Evolutionary conservation across 2,113 vertebrate species (phyloP).

Genomic region (Carassius gibelio): DNA sequence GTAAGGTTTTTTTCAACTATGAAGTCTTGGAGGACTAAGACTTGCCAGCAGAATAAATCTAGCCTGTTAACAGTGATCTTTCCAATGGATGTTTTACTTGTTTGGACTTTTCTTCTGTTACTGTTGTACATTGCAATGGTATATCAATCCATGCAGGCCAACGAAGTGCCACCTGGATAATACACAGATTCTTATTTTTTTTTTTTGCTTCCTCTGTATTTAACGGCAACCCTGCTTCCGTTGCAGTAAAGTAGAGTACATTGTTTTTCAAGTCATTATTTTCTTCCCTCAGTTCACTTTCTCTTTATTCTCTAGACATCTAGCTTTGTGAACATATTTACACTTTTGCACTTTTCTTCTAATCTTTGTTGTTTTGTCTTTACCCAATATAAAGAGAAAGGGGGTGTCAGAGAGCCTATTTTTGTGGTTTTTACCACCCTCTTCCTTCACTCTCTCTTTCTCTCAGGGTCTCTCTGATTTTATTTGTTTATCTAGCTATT

Average conservation of each 20-base stretch:
- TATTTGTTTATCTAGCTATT: conserved; percentile 41
- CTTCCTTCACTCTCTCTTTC: conserved; percentile 46
- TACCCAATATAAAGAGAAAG: neutral
- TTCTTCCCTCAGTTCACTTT: neutral
- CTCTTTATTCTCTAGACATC: neutral
- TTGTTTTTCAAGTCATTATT: neutral
- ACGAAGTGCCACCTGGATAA: neutral
- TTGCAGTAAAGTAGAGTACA: conserved; percentile 38
- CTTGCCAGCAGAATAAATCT: conserved; percentile 7
- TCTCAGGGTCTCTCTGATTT: conserved; percentile 33
- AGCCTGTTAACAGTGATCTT: neutral
- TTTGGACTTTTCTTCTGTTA: neutral
- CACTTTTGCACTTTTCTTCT: conserved; percentile 5
- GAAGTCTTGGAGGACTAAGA: neutral
- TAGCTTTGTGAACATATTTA: neutral
- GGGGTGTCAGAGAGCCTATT: conserved; percentile 44
- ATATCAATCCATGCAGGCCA: neutral
- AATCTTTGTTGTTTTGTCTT: conserved; percentile 38
- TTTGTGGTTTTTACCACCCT: conserved; percentile 63
- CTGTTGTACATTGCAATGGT: neutral
- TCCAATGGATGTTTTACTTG: neutral
- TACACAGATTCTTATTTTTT: neutral
- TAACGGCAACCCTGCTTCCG: neutral
- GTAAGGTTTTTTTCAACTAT: neutral
- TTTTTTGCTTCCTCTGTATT: conserved; percentile 6